A percentile compares a stretch with the other conserved stretches of the same genome.
Evolutionary conservation across 2,113 vertebrate species (phyloP).

Genomic region (Cinclus cinclus): DNA sequence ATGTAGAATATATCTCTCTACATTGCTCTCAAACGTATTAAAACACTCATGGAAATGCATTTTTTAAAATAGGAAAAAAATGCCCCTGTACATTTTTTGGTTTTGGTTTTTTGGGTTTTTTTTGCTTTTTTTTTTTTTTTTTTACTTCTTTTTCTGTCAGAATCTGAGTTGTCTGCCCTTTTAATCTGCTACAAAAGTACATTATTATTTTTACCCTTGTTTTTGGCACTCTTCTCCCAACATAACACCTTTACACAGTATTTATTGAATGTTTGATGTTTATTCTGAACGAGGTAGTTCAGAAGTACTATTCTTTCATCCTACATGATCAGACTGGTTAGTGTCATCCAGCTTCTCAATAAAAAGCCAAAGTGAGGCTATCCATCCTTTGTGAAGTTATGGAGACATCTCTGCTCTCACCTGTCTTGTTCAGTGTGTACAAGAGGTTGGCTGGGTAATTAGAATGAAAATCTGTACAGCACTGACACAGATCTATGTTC

Average conservation of each 20-base stretch:
- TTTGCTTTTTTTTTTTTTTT: background rate
- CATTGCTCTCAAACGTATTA: background rate
- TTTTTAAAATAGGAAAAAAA: background rate
- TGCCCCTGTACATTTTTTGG: background rate
- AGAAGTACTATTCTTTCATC: background rate
- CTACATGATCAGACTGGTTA: background rate
- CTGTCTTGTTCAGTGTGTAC: background rate
- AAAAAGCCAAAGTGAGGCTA: background rate
- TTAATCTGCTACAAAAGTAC: background rate
- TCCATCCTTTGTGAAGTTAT: background rate
- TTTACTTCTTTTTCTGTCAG: background rate
- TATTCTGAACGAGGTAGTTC: background rate
- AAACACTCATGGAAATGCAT: background rate
- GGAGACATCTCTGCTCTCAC: background rate
- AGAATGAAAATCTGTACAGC: constrained; percentile 16
- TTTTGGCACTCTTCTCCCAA: background rate
- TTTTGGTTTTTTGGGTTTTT: no score
- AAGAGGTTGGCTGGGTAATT: background rate
- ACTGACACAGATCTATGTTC: constrained; percentile 9
- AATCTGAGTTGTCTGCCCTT: background rate
- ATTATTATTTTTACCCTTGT: background rate
- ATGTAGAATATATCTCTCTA: background rate
- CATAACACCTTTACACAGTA: background rate
- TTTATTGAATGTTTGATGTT: background rate
- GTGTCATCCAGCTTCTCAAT: background rate